Conservation (phyloP, 2,888 invertebrate genomes). For the Osmoderma eremita region DNA sequence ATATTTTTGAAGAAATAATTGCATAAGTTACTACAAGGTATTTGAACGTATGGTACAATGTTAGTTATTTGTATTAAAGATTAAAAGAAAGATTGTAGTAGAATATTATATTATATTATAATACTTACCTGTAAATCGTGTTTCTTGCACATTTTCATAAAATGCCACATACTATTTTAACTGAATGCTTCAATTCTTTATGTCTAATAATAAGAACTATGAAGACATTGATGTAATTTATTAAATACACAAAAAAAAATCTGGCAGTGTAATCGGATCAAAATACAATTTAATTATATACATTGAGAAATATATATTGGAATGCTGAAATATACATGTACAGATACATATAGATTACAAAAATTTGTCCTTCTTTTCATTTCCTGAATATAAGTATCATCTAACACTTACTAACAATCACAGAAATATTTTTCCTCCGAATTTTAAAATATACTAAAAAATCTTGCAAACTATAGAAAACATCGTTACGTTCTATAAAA, state of each 20-base stretch:
- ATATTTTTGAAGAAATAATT: too few relatives aligned
- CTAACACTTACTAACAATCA: slow-evolving; percentile 61
- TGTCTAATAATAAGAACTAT: slow-evolving; percentile 25
- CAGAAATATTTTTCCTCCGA: slow-evolving; percentile 53
- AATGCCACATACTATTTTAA: not conserved
- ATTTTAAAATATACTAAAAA: slow-evolving; percentile 38
- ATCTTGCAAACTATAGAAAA: slow-evolving; percentile 45
- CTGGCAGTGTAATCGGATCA: slow-evolving; percentile 63
- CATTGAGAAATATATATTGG: slow-evolving; percentile 61
- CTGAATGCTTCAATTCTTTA: not conserved
- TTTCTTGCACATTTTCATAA: not conserved
- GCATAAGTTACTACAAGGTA: too few relatives aligned
- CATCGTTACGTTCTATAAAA: slow-evolving; percentile 41
- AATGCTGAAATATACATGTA: slow-evolving; percentile 61
- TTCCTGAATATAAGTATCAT: slow-evolving; percentile 43
- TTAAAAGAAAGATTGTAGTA: too few relatives aligned
- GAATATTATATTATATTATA: too few relatives aligned
- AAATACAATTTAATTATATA: slow-evolving; percentile 61
- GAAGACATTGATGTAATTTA: slow-evolving; percentile 53
- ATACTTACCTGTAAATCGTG: not conserved
- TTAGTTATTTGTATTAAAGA: too few relatives aligned
- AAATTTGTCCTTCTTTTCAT: slow-evolving; percentile 46
- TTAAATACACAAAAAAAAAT: slow-evolving; percentile 57
- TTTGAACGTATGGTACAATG: too few relatives aligned
- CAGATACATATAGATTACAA: slow-evolving; percentile 58